phyloP scores from a whole-genome alignment of 2,113 vertebrate genomes.

The Hiodon tergisus region DNA sequence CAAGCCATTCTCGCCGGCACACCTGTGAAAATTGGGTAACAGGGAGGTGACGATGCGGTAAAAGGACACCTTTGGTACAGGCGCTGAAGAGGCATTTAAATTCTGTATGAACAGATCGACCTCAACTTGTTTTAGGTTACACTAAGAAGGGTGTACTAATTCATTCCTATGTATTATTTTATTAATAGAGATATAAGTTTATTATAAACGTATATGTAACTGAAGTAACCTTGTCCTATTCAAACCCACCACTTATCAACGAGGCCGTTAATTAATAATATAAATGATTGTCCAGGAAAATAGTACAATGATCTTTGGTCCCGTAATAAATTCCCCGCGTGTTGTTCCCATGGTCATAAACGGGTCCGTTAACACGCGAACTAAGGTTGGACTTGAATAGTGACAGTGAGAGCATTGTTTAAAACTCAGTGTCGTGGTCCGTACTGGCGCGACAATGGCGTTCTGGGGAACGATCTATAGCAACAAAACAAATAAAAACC shows the following conservation, averaged over 20 bases:
- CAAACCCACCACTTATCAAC: neutral
- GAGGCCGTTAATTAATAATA: neutral
- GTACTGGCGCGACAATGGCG: constrained; percentile 13
- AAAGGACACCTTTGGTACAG: too few species aligned
- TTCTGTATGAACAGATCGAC: too few species aligned
- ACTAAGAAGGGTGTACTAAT: too few species aligned
- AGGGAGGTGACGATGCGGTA: too few species aligned
- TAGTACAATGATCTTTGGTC: neutral
- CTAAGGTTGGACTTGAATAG: constrained; percentile 10
- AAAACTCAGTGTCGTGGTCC: constrained; percentile 13
- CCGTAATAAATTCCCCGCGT: neutral
- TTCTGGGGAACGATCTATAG: constrained; percentile 6
- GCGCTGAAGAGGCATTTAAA: too few species aligned
- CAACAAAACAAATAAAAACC: constrained; percentile 8
- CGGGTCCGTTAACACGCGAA: neutral
- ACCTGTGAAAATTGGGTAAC: too few species aligned
- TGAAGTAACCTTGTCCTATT: too few species aligned
- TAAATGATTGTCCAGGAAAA: neutral
- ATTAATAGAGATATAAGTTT: too few species aligned
- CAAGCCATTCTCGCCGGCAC: too few species aligned
- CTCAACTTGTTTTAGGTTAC: too few species aligned
- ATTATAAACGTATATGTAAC: too few species aligned
- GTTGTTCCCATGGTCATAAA: neutral
- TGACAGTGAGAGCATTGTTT: constrained; percentile 27
- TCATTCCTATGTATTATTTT: too few species aligned